Percentiles rank a stretch among this genome's conserved stretches.
Conservation (phyloP, 2,113 vertebrate genomes). For the Crocuta crocuta region DNA sequence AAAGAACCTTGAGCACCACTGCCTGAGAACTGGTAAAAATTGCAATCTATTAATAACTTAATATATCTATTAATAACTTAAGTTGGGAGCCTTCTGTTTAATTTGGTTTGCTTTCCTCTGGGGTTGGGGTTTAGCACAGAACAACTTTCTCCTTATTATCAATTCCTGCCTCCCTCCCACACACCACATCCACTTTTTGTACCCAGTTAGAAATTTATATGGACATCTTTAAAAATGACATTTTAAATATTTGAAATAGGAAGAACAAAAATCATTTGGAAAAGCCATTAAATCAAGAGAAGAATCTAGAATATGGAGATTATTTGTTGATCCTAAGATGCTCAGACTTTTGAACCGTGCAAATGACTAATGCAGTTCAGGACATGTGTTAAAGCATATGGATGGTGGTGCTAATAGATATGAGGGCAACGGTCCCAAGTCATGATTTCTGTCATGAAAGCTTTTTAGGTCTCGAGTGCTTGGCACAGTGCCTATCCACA, state of each 20-base stretch:
- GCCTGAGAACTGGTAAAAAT: background rate
- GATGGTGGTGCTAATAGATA: background rate
- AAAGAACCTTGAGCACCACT: background rate
- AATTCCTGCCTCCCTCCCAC: background rate
- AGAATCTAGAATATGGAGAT: background rate
- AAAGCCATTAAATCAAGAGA: background rate
- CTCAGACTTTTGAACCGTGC: background rate
- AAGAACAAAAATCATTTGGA: background rate
- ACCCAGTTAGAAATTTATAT: background rate
- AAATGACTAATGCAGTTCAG: background rate
- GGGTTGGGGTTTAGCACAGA: background rate
- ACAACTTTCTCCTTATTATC: background rate
- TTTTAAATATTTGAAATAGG: background rate
- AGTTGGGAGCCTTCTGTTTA: background rate
- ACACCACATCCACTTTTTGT: background rate
- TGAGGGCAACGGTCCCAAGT: background rate
- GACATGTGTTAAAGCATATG: background rate
- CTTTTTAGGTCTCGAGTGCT: background rate
- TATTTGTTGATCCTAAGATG: background rate
- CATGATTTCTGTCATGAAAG: background rate
- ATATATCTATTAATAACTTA: background rate
- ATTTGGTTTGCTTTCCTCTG: background rate
- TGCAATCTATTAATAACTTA: background rate
- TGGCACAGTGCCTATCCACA: background rate
- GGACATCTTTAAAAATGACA: background rate